Evolutionary conservation across 2,113 vertebrate species (phyloP), one percentile per base, ranked within the genome.

Genomic region (Corapipo altera): DNA sequence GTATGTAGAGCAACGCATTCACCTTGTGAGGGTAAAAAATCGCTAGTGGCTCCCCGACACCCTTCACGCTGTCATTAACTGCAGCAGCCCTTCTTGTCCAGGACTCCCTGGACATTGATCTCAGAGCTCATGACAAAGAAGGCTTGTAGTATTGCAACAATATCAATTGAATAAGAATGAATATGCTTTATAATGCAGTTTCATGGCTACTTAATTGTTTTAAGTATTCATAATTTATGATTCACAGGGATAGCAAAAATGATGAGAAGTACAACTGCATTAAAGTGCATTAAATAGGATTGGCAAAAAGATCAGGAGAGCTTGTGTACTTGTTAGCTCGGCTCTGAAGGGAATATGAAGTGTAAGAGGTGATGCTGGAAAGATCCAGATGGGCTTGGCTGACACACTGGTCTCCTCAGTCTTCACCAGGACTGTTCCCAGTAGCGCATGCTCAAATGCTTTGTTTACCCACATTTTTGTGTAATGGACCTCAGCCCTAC

Each of bases 391-490:
- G 1, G 32, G 26, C 17, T 84, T 44, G 35, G 55, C 37, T 43
- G 61, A 32, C 3, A 11, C n/a, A 13, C 18, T 66, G 51, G 21
- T 74, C 55, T 85, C 59, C 39, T 70, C 0, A 1, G 10, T 13
- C 37, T 21, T 74, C 6, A 0, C 20, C 51, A 43, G 46, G 11
- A 26, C n/a, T 78, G 16, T 6, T 86, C 44, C 49, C 2, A 1
- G 26, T 18, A 84, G 23, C 2, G 0, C 4, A 7, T 62, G 11
- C 15, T 67, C 59, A 72, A 52, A 52, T 27, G 43, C 20, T 74
- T 84, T 49, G 7, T 43, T 64, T 6, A 3, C 41, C 19, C 19
- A n/a, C 0, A 0, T 43, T 62, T 85, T 75, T 59, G 55, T 0
- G 0, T 49, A 41, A 49, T 6, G 37, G 51, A 57, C 8, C 70